These are phyloP conservation scores for Gasterosteus aculeatus DNA, from an alignment of 2,113 vertebrate genomes.

Conservation along the genomic window DNA sequence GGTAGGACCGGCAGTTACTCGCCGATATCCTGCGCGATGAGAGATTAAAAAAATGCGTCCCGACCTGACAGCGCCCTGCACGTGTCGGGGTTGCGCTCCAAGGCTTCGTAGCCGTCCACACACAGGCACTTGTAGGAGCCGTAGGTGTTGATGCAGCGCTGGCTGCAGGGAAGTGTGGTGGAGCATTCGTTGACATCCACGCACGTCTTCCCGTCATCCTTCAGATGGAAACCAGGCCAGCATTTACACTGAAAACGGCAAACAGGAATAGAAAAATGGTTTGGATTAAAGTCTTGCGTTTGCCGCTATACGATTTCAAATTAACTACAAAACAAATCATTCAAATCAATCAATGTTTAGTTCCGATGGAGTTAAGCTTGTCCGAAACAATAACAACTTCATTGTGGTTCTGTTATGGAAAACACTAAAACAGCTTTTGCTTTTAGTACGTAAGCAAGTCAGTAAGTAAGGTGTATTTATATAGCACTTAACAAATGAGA, in stretches of 20 bases:
- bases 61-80: conserved; percentile 96
- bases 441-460: too few relatives aligned
- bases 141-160: conserved; percentile 96
- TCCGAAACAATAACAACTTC: neutral
- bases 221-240: conserved; percentile 96
- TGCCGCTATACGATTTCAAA: neutral
- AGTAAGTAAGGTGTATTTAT: too few relatives aligned
- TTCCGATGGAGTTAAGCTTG: neutral
- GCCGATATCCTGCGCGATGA: neutral
- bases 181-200: conserved; percentile 94
- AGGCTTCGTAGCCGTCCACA: conserved; percentile 91
- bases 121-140: conserved; percentile 96
- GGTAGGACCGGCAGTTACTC: neutral
- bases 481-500: too few relatives aligned
- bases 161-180: conserved; percentile 94
- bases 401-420: neutral
- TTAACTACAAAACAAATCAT: neutral
- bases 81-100: conserved; percentile 86
- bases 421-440: too few relatives aligned
- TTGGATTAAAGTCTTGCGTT: neutral
- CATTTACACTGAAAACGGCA: conserved; percentile 90
- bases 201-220: conserved; percentile 96
- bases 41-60: neutral
- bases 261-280: conserved; percentile 33
- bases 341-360: neutral